Conservation (phyloP, 2,888 invertebrate genomes). For the Amiota communis region DNA sequence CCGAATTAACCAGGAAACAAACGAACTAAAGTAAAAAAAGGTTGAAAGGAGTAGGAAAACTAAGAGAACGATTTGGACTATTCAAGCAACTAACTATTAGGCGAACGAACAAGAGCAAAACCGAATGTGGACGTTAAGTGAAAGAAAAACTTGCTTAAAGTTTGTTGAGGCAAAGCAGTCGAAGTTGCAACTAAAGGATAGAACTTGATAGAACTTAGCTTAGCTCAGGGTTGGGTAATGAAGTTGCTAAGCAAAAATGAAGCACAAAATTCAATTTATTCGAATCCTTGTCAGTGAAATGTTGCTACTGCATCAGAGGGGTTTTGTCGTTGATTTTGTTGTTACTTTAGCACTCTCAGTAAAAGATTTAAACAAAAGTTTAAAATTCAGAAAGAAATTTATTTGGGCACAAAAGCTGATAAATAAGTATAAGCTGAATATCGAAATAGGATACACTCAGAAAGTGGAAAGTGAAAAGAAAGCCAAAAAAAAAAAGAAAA, state of each 20-base stretch:
- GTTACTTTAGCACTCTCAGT: conserved; percentile 37
- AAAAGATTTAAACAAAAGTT: conserved; percentile 30
- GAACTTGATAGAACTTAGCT: background rate
- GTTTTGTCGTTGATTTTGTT: conserved; percentile 23
- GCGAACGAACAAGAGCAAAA: conserved; percentile 28
- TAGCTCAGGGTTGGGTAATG: background rate
- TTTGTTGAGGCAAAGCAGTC: conserved; percentile 22
- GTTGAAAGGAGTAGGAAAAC: conserved; percentile 8
- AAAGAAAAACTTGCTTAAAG: conserved; percentile 34
- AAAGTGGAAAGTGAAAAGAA: background rate
- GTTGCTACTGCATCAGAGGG: conserved; percentile 31
- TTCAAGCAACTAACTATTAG: conserved; percentile 55
- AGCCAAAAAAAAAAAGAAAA: conserved; percentile 47
- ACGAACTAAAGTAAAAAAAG: background rate
- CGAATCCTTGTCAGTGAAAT: conserved; percentile 51
- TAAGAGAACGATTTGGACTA: conserved; percentile 32
- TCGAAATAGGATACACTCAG: conserved; percentile 5
- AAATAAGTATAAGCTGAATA: conserved; percentile 29
- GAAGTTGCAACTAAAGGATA: conserved; percentile 1
- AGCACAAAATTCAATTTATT: conserved; percentile 54
- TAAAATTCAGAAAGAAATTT: conserved; percentile 45
- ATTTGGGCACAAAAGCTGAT: conserved; percentile 47
- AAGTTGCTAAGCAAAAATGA: conserved; percentile 27
- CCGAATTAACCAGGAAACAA: conserved; percentile 12
- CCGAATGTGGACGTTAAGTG: conserved; percentile 33